phyloP scores from a whole-genome alignment of 2,888 invertebrate genomes.

The Allygus modestus region DNA sequence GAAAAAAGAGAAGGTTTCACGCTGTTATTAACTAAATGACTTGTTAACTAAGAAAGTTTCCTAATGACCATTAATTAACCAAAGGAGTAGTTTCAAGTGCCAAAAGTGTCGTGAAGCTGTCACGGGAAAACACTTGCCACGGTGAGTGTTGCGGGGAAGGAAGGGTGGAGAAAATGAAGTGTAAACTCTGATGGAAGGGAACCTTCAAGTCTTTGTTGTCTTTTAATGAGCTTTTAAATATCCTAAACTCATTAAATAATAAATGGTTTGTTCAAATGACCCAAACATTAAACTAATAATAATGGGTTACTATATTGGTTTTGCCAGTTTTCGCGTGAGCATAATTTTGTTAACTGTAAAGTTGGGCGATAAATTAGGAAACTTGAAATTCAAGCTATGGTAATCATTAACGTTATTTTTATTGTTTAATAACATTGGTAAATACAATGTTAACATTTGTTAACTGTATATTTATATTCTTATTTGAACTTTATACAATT shows the following conservation, averaged over 20 bases:
- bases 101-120: background rate
- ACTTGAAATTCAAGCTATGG: too few species aligned
- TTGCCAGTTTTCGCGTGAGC: too few species aligned
- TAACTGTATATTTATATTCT: too few species aligned
- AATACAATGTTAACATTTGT: too few species aligned
- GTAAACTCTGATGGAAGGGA: background rate
- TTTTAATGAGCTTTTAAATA: constrained; percentile 1
- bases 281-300: too few species aligned
- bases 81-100: background rate
- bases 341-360: too few species aligned
- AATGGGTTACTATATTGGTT: too few species aligned
- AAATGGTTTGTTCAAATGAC: background rate
- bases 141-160: background rate
- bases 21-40: background rate
- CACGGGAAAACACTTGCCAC: background rate
- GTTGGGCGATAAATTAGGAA: too few species aligned
- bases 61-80: background rate
- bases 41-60: background rate
- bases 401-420: too few species aligned
- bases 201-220: background rate
- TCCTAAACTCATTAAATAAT: background rate
- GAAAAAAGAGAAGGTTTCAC: background rate
- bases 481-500: too few species aligned
- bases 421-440: too few species aligned
- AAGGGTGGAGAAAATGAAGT: background rate